Base-by-base conservation (phyloP, 23 tunicate genomes). In the Oikopleura vanhoeffeni region DNA sequence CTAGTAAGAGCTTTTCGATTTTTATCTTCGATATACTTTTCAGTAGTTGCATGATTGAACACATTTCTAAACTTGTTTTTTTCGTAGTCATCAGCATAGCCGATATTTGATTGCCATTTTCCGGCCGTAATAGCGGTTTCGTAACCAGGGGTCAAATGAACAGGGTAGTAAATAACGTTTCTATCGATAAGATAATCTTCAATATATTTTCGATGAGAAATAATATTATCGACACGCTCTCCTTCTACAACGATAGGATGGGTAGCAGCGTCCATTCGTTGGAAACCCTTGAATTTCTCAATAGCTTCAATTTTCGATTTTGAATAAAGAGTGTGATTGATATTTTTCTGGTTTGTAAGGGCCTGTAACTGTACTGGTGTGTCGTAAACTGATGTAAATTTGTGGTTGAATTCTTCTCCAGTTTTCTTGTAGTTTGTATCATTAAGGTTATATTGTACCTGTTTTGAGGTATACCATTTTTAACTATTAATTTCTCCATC, bases 121-220 rank as follows among this genome's bases (percentile, higher is more conserved):
- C 3, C 2, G 24, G 99, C 99, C 39, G 87, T 87, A 0, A 85
- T 76, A 0, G 96, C 96, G 0, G 86, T 39, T 77, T 95, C 99
- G 64, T 95, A 95, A 0, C 96, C 99, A 0, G 91, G 85, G 57
- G 99, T 95, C 33, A 95, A 83, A 79, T 95, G 99, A 0, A 95
- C 99, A 39, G 99, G 99, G 76, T 88, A 95, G 58, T 95, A 95
- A n/a, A 95, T 90, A 0, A 90, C 85, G 64, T 89, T 85, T 83
- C 91, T 76, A 79, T 95, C 96, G 64, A 85, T 89, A 91, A 95
- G 87, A 87, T 95, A 95, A 79, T 95, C 99, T 88, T 95, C 91
- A 67, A 90, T 95, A 90, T 95, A 95, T 84, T 90, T 95, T 76
- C 76, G 84, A 91, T 95, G 88, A 4, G 67, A 34, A 1, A 38